phyloP scores from a whole-genome alignment of 2,888 invertebrate genomes.

The Matsumyia berberina region DNA sequence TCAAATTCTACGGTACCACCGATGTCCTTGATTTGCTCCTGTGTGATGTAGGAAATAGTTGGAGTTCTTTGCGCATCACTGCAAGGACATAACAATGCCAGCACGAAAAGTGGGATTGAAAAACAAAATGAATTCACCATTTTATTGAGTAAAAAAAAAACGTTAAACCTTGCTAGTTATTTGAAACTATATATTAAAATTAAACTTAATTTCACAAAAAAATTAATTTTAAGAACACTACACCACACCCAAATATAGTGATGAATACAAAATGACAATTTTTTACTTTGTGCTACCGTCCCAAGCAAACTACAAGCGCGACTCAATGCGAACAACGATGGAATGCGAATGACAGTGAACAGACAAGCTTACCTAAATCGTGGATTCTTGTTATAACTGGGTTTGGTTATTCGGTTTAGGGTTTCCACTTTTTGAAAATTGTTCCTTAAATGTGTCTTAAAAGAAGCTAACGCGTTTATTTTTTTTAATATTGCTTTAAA shows the following conservation, averaged over 20 bases:
- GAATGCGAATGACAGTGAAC: slow-evolving; percentile 63
- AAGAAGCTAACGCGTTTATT: too few relatives aligned
- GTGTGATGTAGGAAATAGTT: slow-evolving; percentile 95
- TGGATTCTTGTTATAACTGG: background rate
- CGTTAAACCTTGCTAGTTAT: slow-evolving; percentile 3
- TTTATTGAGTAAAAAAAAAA: slow-evolving; percentile 1
- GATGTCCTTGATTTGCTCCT: slow-evolving; percentile 96
- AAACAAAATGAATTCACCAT: slow-evolving; percentile 46
- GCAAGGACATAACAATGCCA: slow-evolving; percentile 43
- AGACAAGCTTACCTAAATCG: slow-evolving; percentile 47
- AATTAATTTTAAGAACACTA: slow-evolving; percentile 14
- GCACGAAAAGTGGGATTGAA: slow-evolving; percentile 1
- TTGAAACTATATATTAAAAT: slow-evolving; percentile 28
- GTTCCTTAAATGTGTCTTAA: too few relatives aligned
- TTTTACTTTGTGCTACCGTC: slow-evolving; percentile 40
- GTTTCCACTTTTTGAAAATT: slow-evolving; percentile 54
- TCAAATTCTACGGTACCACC: slow-evolving; percentile 94
- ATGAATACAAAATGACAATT: slow-evolving; percentile 50
- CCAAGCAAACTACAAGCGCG: slow-evolving; percentile 26
- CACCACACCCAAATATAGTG: slow-evolving; percentile 73
- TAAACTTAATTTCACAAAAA: slow-evolving; percentile 28
- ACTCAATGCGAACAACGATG: slow-evolving; percentile 62
- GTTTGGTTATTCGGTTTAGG: slow-evolving; percentile 17
- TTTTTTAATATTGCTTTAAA: too few relatives aligned
- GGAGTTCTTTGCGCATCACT: slow-evolving; percentile 89